Base-by-base conservation (phyloP, 2,888 invertebrate genomes). In the Ennomos quercinarius region DNA sequence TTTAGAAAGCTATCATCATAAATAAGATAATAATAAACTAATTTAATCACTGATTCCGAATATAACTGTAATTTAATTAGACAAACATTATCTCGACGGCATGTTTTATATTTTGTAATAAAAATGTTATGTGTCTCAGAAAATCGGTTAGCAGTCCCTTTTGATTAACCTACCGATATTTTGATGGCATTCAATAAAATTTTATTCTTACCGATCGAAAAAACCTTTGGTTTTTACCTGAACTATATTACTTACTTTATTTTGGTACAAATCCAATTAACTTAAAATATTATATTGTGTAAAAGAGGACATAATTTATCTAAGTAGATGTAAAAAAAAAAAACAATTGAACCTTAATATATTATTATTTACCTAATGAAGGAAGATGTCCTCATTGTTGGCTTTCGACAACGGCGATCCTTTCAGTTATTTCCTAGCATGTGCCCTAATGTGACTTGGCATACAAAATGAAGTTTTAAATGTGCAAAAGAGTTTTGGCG, bases 1-100 rank as follows among this genome's bases (percentile, higher is more conserved):
- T 80, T 83, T 80, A 79, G 81, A 82, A 83, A 83, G 82, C 77
- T 72, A 77, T 78, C 76, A 76, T 72, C 75, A 76, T 70, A 78
- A 74, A 80, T 74, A 71, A 77, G 72, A 73, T 72, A 77, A 72
- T 73, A 76, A 73, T 72, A 76, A 74, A 71, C 71, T 71, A 74
- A 76, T 73, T 75, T 72, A 73, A 75, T 73, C 70, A 72, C 58
- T 66, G 72, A 69, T 74, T 66, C 66, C 56, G 53, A 68, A 72
- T 62, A 68, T 70, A 73, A 66, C 67, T 71, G 69, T 76, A 71
- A 72, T 74, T 77, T 67, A 74, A 69, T 61, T 67, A 58, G 63
- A 62, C 51, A 70, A 72, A 72, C 70, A 73, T 72, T 73, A 61
- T 58, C 50, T 53, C 53, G 51, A 55, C 40, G 61, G 55, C 54